Conservation (phyloP, 1,140 invertebrate genomes). For the Leptinotarsa defecta region DNA sequence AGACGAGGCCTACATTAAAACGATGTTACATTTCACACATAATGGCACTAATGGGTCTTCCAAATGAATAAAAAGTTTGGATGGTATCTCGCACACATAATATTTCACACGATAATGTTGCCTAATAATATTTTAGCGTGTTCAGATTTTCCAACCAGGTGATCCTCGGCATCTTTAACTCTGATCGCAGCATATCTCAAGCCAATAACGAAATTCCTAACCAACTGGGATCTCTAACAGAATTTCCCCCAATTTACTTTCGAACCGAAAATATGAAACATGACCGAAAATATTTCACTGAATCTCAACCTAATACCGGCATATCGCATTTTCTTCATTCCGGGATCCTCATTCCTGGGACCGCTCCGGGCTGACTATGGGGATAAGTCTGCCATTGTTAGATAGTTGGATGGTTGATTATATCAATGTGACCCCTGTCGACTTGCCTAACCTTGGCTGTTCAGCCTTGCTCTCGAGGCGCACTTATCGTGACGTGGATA, state of each 20-base stretch:
- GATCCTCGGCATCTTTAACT: no score
- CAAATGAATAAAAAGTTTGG: no score
- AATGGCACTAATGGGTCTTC: no score
- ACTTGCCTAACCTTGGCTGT: not conserved
- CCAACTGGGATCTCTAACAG: not conserved
- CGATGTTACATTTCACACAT: no score
- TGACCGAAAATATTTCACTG: not conserved
- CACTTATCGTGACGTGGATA: not conserved
- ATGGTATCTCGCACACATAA: no score
- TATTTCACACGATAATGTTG: no score
- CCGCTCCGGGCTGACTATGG: not conserved
- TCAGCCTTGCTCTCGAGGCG: slow-evolving; percentile 1
- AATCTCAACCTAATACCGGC: not conserved
- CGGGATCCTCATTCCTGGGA: not conserved
- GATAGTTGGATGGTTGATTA: not conserved
- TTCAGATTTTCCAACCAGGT: no score
- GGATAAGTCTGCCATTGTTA: not conserved
- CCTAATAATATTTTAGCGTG: no score
- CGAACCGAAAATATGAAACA: not conserved
- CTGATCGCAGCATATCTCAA: not conserved
- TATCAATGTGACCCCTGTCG: not conserved
- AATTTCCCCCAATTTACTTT: not conserved
- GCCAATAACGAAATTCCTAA: not conserved
- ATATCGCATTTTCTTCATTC: not conserved
- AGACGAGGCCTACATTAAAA: no score